Conservation (phyloP, 2,888 invertebrate genomes). For the Rhopalosiphum nymphaeae region DNA sequence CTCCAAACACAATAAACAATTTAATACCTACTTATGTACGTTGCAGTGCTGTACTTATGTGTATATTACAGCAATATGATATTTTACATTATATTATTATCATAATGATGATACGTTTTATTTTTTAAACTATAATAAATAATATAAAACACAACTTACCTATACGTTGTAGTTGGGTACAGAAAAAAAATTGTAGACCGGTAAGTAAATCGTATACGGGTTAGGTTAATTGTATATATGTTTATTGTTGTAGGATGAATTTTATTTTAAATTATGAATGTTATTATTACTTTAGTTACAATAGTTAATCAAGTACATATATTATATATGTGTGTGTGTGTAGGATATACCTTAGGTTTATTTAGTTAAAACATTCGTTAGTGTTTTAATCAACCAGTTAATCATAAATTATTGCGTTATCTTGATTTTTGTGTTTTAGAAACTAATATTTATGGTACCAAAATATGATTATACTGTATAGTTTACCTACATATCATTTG, state of each 20-base stretch:
- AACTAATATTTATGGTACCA: background rate
- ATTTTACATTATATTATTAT: no score
- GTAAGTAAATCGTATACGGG: background rate
- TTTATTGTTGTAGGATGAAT: background rate
- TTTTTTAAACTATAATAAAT: background rate
- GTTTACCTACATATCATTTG: background rate
- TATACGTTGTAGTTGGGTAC: background rate
- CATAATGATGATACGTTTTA: background rate
- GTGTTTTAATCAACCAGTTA: background rate
- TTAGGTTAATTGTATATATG: background rate
- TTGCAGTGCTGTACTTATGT: background rate
- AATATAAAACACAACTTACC: no score
- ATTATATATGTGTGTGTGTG: background rate
- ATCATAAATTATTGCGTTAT: conserved; percentile 13
- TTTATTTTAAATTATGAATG: background rate
- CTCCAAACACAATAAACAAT: background rate
- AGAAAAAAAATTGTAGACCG: background rate
- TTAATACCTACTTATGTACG: no score
- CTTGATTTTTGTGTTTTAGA: background rate
- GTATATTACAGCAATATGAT: no score
- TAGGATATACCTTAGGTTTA: background rate
- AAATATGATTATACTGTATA: background rate
- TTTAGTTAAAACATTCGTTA: conserved; percentile 2
- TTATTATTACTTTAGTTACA: background rate
- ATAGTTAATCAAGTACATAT: background rate